Base-by-base conservation (phyloP, 1,140 invertebrate species). In the Solenopsis invicta region DNA sequence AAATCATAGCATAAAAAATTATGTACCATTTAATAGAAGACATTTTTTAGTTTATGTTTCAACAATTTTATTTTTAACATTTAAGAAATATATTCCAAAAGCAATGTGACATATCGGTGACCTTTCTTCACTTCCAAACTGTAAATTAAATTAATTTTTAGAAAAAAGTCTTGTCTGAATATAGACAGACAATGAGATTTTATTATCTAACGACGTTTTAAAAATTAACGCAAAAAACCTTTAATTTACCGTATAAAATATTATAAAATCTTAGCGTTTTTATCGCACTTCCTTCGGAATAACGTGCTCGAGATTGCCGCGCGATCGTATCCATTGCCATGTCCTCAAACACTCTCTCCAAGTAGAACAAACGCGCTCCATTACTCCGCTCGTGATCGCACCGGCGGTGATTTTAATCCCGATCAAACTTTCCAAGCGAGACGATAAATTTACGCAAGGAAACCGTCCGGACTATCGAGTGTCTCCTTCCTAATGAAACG, bases 351-450 rank as follows among this genome's bases (percentile, higher is more conserved):
- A 45, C 52, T 62, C n/a, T 74, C 9, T 24, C 12, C 21, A 18
- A 84, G 80, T 50, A 37, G 59, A 62, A 75, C 24, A 50, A 52
- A 54, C 56, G 41, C 24, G 50, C 41, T 71, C 21, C 52, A 74
- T 59, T 84, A 74, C 52, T 78, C 21, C 8, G 29, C 41, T 59
- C 24, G 41, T 18, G 67, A 61, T 75, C 54, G 69, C 80, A 21
- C 67, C 3, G 41, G 4, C 8, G 18, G 52, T 71, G 80, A 84
- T 75, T 84, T 75, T 84, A 84, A 84, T 75, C 80, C 69, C 80
- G 80, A 84, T 84, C 80, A 84, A 75, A 84, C 80, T 74, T 74
- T 74, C 69, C 41, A 48, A 74, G 80, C 21, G 24, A 48, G n/a
- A 61, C 80, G 13, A 84, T 84, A 84, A 84, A 84, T 84, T 84